Conservation (phyloP, 2,888 invertebrate genomes). For the Thera obeliscata region DNA sequence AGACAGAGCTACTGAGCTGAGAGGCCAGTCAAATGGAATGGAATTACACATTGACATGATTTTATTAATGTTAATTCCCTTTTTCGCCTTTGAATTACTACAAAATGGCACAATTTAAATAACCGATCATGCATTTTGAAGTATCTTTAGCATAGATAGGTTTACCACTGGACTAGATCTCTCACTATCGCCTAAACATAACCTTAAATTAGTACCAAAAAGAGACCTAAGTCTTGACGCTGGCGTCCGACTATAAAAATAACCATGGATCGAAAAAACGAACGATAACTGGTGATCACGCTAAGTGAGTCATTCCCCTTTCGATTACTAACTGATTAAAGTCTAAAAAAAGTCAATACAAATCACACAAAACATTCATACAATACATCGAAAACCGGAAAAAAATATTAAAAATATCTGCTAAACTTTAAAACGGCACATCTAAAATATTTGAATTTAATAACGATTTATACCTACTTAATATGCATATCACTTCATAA, state of each 20-base stretch:
- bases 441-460: constrained; percentile 76
- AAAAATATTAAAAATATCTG: constrained; percentile 28
- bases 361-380: constrained; percentile 57
- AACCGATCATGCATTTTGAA: too few species aligned
- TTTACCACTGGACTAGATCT: too few species aligned
- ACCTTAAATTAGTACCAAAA: too few species aligned
- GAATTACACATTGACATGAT: neutral
- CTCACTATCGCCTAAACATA: too few species aligned
- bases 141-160: too few species aligned
- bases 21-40: too few species aligned
- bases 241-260: too few species aligned
- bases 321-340: constrained; percentile 9
- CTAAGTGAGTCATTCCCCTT: constrained; percentile 5
- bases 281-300: neutral
- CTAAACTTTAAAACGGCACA: constrained; percentile 61
- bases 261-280: too few species aligned
- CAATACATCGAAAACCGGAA: constrained; percentile 57
- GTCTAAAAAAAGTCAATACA: constrained; percentile 40
- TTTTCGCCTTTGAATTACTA: neutral
- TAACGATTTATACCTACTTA: constrained; percentile 64
- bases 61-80: neutral
- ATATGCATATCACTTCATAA: constrained; percentile 56
- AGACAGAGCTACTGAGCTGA: too few species aligned
- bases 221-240: too few species aligned
- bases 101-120: too few species aligned